These are phyloP conservation scores for Coboldia fuscipes DNA, from an alignment of 1,140 invertebrate genomes.

Conservation along the genomic window DNA sequence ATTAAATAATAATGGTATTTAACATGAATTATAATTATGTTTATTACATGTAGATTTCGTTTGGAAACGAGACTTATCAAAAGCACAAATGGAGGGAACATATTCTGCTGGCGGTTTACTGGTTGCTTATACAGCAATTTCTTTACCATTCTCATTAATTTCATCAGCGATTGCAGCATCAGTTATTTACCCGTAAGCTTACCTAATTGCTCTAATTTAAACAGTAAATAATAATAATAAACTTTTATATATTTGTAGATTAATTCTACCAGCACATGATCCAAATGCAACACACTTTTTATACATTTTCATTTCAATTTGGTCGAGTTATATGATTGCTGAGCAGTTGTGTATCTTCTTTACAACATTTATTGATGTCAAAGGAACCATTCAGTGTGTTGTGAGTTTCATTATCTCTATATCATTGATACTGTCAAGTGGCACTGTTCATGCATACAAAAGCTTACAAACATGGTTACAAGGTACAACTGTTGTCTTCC, in stretches of 20 bases:
- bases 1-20: conserved; percentile 5
- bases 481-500: conserved; percentile 55
- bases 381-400: conserved; percentile 47
- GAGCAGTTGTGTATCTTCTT: conserved; percentile 68
- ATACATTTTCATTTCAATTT: conserved; percentile 42
- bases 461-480: conserved; percentile 57
- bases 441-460: conserved; percentile 48
- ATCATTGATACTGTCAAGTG: conserved; percentile 51
- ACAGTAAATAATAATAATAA: conserved; percentile 1
- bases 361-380: conserved; percentile 57
- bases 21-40: background rate
- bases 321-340: conserved; percentile 57
- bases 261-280: conserved; percentile 13
- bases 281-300: conserved; percentile 13
- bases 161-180: conserved; percentile 38
- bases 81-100: conserved; percentile 34
- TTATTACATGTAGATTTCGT: background rate
- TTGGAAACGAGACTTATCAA: background rate
- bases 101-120: conserved; percentile 70
- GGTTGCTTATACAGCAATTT: conserved; percentile 54
- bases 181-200: conserved; percentile 49
- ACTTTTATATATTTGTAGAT: conserved; percentile 5
- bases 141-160: conserved; percentile 57
- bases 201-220: background rate
- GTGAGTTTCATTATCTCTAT: conserved; percentile 53